Evolutionary conservation across 2,888 invertebrate species (phyloP).

Genomic region (Campoplex capitator): DNA sequence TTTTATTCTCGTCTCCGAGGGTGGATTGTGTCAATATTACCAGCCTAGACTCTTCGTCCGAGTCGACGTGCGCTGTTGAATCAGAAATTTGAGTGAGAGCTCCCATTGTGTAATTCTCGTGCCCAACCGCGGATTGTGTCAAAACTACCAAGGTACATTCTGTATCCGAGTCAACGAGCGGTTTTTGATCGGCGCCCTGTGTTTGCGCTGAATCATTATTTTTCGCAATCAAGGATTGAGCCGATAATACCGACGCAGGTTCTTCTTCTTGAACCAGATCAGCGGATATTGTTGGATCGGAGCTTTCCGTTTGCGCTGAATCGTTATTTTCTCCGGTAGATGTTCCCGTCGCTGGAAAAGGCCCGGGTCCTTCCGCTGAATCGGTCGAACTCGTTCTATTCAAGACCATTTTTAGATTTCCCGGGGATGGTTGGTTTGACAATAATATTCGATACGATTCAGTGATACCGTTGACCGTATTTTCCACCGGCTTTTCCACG

Average conservation of each 20-base stretch:
- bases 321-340: not conserved
- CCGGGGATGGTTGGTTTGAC: constrained; percentile 12
- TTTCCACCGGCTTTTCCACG: not conserved
- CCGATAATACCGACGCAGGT: not conserved
- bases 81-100: not conserved
- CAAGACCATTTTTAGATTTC: constrained; percentile 8
- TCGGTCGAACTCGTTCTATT: not conserved
- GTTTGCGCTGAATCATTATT: not conserved
- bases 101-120: not conserved
- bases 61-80: not conserved
- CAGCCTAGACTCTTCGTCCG: not conserved
- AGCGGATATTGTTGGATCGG: not conserved
- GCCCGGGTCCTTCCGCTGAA: not conserved
- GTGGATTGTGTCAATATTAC: not conserved
- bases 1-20: not conserved
- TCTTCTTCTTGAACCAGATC: not conserved
- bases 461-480: not conserved
- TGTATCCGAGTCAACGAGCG: not conserved
- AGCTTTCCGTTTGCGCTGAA: not conserved
- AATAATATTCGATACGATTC: constrained; percentile 44
- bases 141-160: not conserved
- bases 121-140: not conserved
- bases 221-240: not conserved
- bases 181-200: no score
- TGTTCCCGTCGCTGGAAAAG: not conserved